These are phyloP conservation scores for Jacana jacana DNA, from an alignment of 2,113 vertebrate genomes.

Conservation along the genomic window DNA sequence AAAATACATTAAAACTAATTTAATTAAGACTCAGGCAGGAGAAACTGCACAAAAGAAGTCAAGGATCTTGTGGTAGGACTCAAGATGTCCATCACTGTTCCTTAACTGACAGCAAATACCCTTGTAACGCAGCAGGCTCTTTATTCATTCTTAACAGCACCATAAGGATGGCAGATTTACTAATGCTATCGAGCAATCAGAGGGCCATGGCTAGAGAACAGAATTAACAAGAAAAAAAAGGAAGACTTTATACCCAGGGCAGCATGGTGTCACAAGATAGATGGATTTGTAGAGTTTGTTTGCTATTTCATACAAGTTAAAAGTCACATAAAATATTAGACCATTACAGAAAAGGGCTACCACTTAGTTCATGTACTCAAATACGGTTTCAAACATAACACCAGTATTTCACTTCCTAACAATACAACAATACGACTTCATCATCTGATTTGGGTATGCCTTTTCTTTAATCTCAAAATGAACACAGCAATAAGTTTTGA, in stretches of 20 bases:
- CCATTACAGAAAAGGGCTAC: background rate
- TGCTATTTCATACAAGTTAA: background rate
- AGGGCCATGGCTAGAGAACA: background rate
- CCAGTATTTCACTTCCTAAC: background rate
- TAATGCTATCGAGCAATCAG: background rate
- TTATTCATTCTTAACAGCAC: background rate
- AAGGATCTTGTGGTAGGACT: background rate
- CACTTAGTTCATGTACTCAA: background rate
- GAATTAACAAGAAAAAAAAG: background rate
- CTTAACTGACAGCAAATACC: background rate
- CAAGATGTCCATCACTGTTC: fast-evolving
- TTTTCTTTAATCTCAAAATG: background rate
- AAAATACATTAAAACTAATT: background rate
- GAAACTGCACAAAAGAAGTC: background rate
- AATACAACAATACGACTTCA: background rate
- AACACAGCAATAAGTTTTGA: background rate
- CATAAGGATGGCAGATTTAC: background rate
- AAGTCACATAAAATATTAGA: background rate
- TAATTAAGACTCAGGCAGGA: background rate
- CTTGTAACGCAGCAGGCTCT: background rate
- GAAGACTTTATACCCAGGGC: background rate
- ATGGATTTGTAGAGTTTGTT: background rate
- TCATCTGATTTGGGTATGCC: background rate
- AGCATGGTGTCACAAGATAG: background rate
- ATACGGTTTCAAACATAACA: background rate